Conservation (phyloP, 2,113 vertebrate genomes). For the Psilopsiagon aurifrons region DNA sequence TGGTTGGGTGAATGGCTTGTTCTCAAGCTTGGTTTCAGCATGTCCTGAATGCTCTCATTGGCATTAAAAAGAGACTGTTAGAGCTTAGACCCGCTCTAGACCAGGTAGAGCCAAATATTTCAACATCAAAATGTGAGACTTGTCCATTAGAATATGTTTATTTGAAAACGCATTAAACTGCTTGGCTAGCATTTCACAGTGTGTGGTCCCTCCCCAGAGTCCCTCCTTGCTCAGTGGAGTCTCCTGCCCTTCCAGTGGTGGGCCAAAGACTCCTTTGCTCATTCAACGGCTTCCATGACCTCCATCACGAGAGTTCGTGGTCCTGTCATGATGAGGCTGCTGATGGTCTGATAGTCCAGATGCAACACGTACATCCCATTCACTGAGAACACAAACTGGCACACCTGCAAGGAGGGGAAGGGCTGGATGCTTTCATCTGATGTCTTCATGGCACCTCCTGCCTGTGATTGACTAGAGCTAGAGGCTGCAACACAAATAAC, state of each 20-base stretch:
- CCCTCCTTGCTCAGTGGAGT: neutral
- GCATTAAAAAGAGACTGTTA: neutral
- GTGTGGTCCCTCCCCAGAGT: conserved; percentile 18
- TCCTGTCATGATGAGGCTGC: conserved; percentile 86
- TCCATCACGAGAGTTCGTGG: conserved; percentile 84
- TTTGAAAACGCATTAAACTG: neutral
- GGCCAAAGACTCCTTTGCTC: neutral
- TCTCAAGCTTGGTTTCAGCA: neutral
- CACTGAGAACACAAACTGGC: conserved; percentile 86
- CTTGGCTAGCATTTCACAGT: neutral
- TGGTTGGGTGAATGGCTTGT: neutral
- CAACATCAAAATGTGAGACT: neutral
- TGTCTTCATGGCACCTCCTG: neutral
- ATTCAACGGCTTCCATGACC: conserved; percentile 83
- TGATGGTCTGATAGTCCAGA: conserved; percentile 82
- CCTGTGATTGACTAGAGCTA: rapidly evolving
- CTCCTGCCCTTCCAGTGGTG: neutral
- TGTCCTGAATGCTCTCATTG: neutral
- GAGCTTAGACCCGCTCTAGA: neutral
- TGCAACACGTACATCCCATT: conserved; percentile 82
- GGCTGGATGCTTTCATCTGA: neutral
- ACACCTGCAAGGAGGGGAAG: conserved; percentile 72
- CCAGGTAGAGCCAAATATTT: neutral
- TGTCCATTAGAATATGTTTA: neutral
- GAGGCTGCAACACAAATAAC: neutral